Percentiles rank a stretch among this genome's conserved stretches.
phyloP scores from a whole-genome alignment of 2,797 vertebrate species.

The Trematomus bernacchii region DNA sequence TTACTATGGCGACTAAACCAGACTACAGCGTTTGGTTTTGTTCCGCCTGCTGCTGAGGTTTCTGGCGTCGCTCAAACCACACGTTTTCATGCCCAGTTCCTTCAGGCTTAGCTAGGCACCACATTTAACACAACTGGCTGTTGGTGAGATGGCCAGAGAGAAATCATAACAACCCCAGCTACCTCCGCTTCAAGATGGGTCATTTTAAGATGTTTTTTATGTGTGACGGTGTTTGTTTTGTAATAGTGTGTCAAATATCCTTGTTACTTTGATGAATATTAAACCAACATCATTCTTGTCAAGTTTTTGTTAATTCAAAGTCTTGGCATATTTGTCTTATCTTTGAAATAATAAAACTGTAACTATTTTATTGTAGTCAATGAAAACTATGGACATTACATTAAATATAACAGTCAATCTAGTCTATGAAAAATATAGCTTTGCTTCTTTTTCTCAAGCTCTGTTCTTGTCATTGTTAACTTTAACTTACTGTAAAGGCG shows the following conservation, averaged over 20 bases:
- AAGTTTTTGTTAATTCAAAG: not conserved
- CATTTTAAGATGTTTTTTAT: constrained; percentile 2
- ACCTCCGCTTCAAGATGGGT: not conserved
- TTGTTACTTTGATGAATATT: not conserved
- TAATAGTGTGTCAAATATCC: not conserved
- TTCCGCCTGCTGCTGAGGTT: constrained; percentile 50
- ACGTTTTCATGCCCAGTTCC: constrained; percentile 43
- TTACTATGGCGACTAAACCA: constrained; percentile 71
- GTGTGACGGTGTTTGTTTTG: constrained; percentile 1
- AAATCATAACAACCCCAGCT: constrained; percentile 18
- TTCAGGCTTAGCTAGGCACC: constrained; percentile 37
- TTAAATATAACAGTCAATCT: not conserved
- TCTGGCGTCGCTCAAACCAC: constrained; percentile 41
- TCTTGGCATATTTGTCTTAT: not conserved
- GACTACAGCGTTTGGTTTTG: constrained; percentile 54
- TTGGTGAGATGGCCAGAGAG: constrained; percentile 8
- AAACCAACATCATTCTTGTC: not conserved
- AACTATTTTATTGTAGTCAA: not conserved
- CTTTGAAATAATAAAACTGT: not conserved
- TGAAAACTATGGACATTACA: no score
- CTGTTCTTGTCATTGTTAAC: not conserved
- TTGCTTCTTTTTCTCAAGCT: not conserved
- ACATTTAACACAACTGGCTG: constrained; percentile 31
- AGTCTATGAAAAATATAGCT: not conserved
- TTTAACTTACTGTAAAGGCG: no score